Evolutionary conservation across 2,797 vertebrate genomes (phyloP), one percentile per base, ranked within the genome.

Genomic region (Zenarchopterus dispar): DNA sequence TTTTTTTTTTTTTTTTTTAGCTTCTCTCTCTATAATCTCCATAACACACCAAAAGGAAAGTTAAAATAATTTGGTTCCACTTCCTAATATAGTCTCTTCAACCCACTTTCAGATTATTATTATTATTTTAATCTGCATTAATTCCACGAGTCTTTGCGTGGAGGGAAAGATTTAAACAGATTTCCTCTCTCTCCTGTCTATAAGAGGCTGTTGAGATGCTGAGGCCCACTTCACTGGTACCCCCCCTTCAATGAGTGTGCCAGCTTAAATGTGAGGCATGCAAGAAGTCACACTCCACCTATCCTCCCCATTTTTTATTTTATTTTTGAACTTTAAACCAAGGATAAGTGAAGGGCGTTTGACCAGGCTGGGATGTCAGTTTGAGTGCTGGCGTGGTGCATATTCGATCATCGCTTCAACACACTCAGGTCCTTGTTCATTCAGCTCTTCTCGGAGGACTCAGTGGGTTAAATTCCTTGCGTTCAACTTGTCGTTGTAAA

Each of bases 401-500:
- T 18, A 19, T 46, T 67, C 61, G 65, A 66, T 74, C 70, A 60
- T 21, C 19, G 39, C 28, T 19, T 52, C 39, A 2, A 43, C 55
- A 54, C 46, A 19, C 42, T 8, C 18, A n/a, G 11, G 16, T 46
- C 44, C 21, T 36, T 45, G 46, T 70, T 76, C 63, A 57, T 70
- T 76, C 63, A 57, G n/a, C 36, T 55, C 48, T 43, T 80, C 26
- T 8, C 18, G 43, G 28, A 28, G 28, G 5, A 28, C 59, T 15
- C 57, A 13, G 47, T 36, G 55, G 75, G 67, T 9, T 41, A 42
- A 67, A 89, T 85, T 89, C 85, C 80, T 84, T 8, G n/a, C 48
- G 24, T 72, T 80, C 62, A 58, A 57, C 75, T 54, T 59, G 73
- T 85, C 79, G 60, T 56, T 64, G 51, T 55, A 77, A 90, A 88